Evolutionary conservation across 2,113 vertebrate genomes (phyloP).

Genomic region (Aspiorhynchus laticeps): DNA sequence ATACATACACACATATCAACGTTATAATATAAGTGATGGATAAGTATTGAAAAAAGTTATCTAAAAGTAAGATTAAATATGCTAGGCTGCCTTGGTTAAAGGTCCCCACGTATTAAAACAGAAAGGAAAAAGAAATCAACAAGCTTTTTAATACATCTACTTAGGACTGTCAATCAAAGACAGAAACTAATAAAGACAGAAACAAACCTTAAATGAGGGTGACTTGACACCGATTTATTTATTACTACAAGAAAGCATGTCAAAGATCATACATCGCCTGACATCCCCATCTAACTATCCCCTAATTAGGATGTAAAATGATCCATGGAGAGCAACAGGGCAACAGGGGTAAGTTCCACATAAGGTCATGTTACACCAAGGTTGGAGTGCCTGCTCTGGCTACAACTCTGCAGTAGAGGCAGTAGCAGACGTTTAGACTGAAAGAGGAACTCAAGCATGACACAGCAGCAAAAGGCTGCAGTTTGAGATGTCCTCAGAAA

Average conservation of each 20-base stretch:
- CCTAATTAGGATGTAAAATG: conserved; percentile 11
- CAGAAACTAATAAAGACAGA: background rate
- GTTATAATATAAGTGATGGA: background rate
- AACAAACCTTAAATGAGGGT: background rate
- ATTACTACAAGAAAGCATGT: background rate
- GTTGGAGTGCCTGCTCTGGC: background rate
- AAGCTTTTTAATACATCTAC: background rate
- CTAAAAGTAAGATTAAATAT: background rate
- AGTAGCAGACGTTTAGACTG: conserved; percentile 4
- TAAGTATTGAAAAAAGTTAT: background rate
- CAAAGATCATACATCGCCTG: background rate
- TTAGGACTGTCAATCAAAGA: background rate
- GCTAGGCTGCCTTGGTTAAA: background rate
- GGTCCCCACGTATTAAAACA: background rate
- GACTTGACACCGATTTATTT: background rate
- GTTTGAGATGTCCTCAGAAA: background rate
- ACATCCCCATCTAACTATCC: background rate
- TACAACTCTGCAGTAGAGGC: background rate
- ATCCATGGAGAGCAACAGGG: conserved; percentile 13
- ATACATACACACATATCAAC: too few relatives aligned
- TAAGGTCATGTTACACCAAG: conserved; percentile 21
- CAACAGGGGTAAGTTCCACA: conserved; percentile 32
- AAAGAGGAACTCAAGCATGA: conserved; percentile 34
- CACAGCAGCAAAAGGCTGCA: background rate
- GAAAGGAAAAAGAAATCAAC: too few relatives aligned